These are phyloP conservation scores for Diplodus sargus DNA, from an alignment of 2,797 vertebrate genomes.

Conservation along the genomic window DNA sequence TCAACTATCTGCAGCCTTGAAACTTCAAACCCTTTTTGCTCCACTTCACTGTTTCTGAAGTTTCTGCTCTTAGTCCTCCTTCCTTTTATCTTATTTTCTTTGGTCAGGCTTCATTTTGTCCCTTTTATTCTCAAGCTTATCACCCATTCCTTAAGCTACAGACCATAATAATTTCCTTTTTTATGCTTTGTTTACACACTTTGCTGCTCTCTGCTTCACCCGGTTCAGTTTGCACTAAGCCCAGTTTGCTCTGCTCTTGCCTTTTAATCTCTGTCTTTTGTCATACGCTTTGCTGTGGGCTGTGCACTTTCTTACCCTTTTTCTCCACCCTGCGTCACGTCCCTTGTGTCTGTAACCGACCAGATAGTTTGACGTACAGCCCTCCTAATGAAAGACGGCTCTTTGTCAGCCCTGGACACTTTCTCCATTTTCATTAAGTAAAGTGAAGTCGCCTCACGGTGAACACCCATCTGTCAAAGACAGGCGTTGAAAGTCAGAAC, in stretches of 20 bases:
- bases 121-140: slow-evolving; percentile 40
- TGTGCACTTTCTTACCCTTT: neutral
- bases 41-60: slow-evolving; percentile 9
- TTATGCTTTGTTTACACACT: slow-evolving; percentile 33
- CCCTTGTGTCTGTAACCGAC: slow-evolving; percentile 9
- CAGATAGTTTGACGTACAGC: neutral
- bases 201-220: slow-evolving; percentile 27
- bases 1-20: neutral
- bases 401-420: slow-evolving; percentile 7
- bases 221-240: slow-evolving; percentile 24
- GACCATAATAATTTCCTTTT: slow-evolving; percentile 21
- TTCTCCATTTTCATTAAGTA: slow-evolving; percentile 10
- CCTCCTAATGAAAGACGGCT: slow-evolving; percentile 8
- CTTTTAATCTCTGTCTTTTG: slow-evolving; percentile 25
- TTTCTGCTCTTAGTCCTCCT: slow-evolving; percentile 13
- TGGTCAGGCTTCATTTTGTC: slow-evolving; percentile 43
- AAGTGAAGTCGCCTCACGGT: slow-evolving; percentile 17
- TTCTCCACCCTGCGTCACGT: neutral
- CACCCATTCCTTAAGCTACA: slow-evolving; percentile 15
- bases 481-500: slow-evolving; percentile 24
- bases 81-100: slow-evolving; percentile 35
- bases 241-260: slow-evolving; percentile 35
- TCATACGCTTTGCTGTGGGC: neutral
- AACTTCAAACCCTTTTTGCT: neutral
- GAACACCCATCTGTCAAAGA: slow-evolving; percentile 11